Base-by-base conservation (phyloP, 37 sponge, comb jelly and placozoan genomes). In the Hormiphora californensis region DNA sequence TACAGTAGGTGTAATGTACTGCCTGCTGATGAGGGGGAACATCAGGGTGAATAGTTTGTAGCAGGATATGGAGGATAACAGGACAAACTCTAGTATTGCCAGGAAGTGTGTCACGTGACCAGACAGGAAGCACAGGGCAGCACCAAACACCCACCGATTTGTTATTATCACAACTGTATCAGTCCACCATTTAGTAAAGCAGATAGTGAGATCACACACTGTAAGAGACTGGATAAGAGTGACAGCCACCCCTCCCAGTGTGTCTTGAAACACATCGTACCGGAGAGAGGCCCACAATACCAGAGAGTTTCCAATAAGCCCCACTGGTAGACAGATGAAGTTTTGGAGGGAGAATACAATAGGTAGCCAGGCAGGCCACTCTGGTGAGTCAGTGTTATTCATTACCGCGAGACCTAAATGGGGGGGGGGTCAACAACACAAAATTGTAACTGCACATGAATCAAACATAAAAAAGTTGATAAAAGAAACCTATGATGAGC, bases 31-130 rank as follows among this genome's bases (percentile, higher is more conserved):
- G 61, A 57, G 27, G 3, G 61, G 61, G 30, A 28, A 28, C 17
- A 57, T 4, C 17, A 57, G 61, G 23, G 17, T 19, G 61, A 28
- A 57, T 5, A 57, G 61, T 12, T 57, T 57, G 61, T 57, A 57
- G 3, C 17, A 25, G n/a, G 61, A 57, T 23, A 57, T 57, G 27
- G 61, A 57, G 27, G 61, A 25, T 30, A 57, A 30, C 9, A 57
- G 61, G 61, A 15, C 61, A 57, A 57, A 57, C 61, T 57, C 61
- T 15, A 57, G 61, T 23, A 57, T 57, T 28, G 61, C 61, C 7
- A 57, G 61, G 61, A 57, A 57, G 61, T 57, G 61, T 19, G 61
- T 28, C 5, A 57, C n/a, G n/a, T 23, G n/a, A 4, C 61, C 61
- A 30, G 61, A 57, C 3, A 57, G 23, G 61, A 57, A 57, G 61